Conservation (phyloP, 2,888 invertebrate genomes). For the Pilophorus perplexus region DNA sequence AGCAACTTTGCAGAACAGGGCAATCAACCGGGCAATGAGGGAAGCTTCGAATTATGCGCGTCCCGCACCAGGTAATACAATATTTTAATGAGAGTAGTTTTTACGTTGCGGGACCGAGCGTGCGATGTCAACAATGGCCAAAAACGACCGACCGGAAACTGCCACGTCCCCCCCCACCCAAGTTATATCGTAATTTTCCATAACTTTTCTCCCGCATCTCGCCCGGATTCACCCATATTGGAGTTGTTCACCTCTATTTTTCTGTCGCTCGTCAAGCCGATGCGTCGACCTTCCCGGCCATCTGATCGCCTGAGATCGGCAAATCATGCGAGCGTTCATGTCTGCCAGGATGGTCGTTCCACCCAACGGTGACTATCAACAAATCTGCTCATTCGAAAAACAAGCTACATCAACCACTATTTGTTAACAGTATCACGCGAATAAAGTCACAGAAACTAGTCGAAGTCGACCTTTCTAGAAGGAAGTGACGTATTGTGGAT, state of each 20-base stretch:
- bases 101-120: not conserved
- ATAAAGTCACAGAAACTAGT: too few species aligned
- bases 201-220: conserved; percentile 1
- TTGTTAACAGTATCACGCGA: too few species aligned
- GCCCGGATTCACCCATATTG: not conserved
- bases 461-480: too few species aligned
- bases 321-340: conserved; percentile 6
- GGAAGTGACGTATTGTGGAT: too few species aligned
- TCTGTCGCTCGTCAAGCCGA: too few species aligned
- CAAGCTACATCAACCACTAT: too few species aligned
- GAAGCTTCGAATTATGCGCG: conserved; percentile 8
- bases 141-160: not conserved
- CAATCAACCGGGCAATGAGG: too few species aligned
- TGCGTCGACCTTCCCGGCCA: too few species aligned
- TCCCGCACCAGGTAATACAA: not conserved
- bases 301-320: too few species aligned
- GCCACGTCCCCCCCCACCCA: not conserved
- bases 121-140: not conserved
- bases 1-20: not conserved
- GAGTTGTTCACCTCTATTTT: conserved; percentile 13
- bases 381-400: too few species aligned
- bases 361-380: too few species aligned
- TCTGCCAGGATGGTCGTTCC: too few species aligned
- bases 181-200: conserved; percentile 11
- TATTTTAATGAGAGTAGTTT: conserved; percentile 5